These are phyloP conservation scores for Archips xylosteana DNA, from an alignment of 2,888 invertebrate genomes.

Conservation along the genomic window DNA sequence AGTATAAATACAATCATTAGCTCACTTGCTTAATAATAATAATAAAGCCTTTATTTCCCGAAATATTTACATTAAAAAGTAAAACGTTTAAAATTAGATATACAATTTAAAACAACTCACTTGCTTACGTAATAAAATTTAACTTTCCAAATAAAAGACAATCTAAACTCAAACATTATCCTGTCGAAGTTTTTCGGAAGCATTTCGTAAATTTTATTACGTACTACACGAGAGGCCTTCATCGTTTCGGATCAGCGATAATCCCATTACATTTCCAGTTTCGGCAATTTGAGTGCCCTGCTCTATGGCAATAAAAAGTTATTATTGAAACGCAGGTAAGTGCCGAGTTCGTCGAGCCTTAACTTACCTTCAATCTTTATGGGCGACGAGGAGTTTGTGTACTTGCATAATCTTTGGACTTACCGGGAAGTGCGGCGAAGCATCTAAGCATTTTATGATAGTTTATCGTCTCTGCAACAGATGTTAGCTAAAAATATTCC, in stretches of 20 bases:
- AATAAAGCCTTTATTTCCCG: too few relatives aligned
- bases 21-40: constrained; percentile 18
- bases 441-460: constrained; percentile 33
- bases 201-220: constrained; percentile 71
- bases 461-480: constrained; percentile 26
- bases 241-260: constrained; percentile 76
- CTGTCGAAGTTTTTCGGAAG: constrained; percentile 52
- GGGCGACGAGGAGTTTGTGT: constrained; percentile 25
- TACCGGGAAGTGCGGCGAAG: constrained; percentile 6
- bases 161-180: constrained; percentile 51
- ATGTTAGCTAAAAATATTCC: constrained; percentile 11
- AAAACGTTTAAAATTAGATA: too few relatives aligned
- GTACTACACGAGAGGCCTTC: constrained; percentile 65
- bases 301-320: constrained; percentile 70
- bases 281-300: constrained; percentile 67
- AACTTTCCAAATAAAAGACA: constrained; percentile 48
- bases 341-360: constrained; percentile 37
- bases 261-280: constrained; percentile 75
- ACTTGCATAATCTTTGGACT: constrained; percentile 36
- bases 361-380: constrained; percentile 26
- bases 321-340: constrained; percentile 67
- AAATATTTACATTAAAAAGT: too few relatives aligned
- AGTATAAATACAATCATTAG: neutral
- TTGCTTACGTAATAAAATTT: constrained; percentile 20
- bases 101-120: too few relatives aligned